phyloP scores from a whole-genome alignment of 2,113 vertebrate genomes.

The Perca fluviatilis region DNA sequence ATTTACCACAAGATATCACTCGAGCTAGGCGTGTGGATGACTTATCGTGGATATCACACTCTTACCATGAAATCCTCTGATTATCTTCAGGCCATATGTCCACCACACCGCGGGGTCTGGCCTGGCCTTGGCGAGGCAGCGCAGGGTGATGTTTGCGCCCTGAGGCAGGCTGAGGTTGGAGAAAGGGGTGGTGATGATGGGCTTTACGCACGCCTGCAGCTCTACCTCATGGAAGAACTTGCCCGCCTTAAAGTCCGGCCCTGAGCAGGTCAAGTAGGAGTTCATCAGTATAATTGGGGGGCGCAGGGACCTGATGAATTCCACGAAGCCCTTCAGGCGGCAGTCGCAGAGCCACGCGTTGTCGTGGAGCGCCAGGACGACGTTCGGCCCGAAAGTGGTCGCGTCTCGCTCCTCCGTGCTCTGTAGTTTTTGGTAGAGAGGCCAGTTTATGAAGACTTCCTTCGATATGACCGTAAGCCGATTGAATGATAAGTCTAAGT shows the following conservation, averaged over 20 bases:
- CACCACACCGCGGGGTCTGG: constrained; percentile 89
- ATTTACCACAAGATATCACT: constrained; percentile 53
- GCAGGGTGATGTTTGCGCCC: constrained; percentile 87
- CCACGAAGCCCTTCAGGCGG: constrained; percentile 89
- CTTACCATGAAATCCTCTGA: constrained; percentile 94
- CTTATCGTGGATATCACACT: constrained; percentile 22
- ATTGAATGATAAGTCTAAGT: constrained; percentile 95
- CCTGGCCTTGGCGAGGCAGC: constrained; percentile 87
- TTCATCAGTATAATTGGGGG: constrained; percentile 93
- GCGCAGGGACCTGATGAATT: constrained; percentile 86
- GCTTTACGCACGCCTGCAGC: constrained; percentile 87
- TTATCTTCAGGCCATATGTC: constrained; percentile 90
- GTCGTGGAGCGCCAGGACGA: constrained; percentile 89
- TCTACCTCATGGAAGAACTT: constrained; percentile 91
- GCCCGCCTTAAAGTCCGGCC: constrained; percentile 86
- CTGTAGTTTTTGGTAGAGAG: constrained; percentile 84
- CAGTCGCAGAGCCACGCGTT: constrained; percentile 95
- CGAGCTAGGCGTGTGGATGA: constrained; percentile 18
- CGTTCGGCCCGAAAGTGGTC: constrained; percentile 68
- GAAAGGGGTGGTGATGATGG: constrained; percentile 80
- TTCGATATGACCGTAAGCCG: constrained; percentile 92
- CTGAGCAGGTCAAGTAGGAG: constrained; percentile 91
- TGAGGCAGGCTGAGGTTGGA: constrained; percentile 84
- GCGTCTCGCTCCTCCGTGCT: constrained; percentile 60
- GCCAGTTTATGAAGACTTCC: constrained; percentile 92